These are phyloP conservation scores for Aporophyla lueneburgensis DNA, from an alignment of 2,888 invertebrate species.

Conservation along the genomic window DNA sequence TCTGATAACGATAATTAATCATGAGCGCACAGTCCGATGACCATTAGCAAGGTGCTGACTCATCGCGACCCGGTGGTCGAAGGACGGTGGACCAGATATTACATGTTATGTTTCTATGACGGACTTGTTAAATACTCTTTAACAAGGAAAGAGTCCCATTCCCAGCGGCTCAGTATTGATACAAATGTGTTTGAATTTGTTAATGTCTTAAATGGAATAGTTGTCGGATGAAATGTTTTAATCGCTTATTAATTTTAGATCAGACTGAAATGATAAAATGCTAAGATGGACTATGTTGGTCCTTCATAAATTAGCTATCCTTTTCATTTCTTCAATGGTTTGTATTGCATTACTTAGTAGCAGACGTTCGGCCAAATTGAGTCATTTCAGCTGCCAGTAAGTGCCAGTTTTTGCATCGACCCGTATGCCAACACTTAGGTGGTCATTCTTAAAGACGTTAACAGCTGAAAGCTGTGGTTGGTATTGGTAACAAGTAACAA, in stretches of 20 bases:
- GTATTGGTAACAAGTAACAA: conserved; percentile 65
- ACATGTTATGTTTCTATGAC: conserved; percentile 73
- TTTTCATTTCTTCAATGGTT: conserved; percentile 5
- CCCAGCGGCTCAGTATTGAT: conserved; percentile 39
- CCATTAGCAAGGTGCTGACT: conserved; percentile 87
- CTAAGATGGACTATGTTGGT: neutral
- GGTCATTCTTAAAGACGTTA: conserved; percentile 66
- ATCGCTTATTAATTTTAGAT: conserved; percentile 21
- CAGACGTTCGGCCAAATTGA: conserved; percentile 33
- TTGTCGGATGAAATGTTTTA: conserved; percentile 15
- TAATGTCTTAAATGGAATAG: conserved; percentile 35
- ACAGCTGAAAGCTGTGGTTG: conserved; percentile 75
- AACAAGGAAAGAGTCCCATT: conserved; percentile 37
- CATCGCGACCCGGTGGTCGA: conserved; percentile 83
- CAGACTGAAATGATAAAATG: conserved; percentile 1
- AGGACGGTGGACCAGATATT: conserved; percentile 59
- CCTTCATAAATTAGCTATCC: conserved; percentile 17
- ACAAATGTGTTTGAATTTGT: conserved; percentile 45
- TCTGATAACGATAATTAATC: conserved; percentile 89
- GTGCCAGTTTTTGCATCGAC: conserved; percentile 65
- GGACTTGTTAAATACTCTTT: conserved; percentile 71
- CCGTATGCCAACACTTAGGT: conserved; percentile 70
- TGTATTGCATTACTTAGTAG: neutral
- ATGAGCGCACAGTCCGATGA: conserved; percentile 80
- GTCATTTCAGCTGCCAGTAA: conserved; percentile 65